Percentiles rank a stretch among this genome's conserved stretches.
Conservation (phyloP, 2,888 invertebrate species). For the Stomorhina lunata region DNA sequence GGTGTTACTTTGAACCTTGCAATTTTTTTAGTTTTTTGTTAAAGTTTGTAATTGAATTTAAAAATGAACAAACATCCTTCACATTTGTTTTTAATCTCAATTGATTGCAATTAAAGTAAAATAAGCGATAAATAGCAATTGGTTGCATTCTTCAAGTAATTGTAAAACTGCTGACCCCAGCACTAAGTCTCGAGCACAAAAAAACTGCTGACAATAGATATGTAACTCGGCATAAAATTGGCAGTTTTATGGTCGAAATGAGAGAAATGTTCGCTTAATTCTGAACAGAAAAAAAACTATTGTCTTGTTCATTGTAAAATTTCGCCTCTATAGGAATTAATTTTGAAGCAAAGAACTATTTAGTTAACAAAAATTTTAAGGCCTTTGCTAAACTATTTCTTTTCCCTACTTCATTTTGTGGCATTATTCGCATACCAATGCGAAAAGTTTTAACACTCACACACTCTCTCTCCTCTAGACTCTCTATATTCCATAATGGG, state of each 20-base stretch:
- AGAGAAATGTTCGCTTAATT: not conserved
- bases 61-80: too few relatives aligned
- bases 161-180: conserved; percentile 12
- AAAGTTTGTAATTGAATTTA: too few relatives aligned
- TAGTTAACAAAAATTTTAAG: conserved; percentile 9
- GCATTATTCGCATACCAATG: not conserved
- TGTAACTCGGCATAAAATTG: not conserved
- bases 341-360: conserved; percentile 27
- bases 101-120: not conserved
- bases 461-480: not conserved
- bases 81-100: not conserved
- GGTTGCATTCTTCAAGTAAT: not conserved
- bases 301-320: not conserved
- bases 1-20: too few relatives aligned
- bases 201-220: conserved; percentile 40
- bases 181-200: conserved; percentile 9
- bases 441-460: not conserved
- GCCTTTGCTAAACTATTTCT: not conserved
- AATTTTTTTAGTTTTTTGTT: too few relatives aligned
- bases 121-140: not conserved
- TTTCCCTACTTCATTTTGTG: not conserved
- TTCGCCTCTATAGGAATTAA: conserved; percentile 12
- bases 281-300: not conserved
- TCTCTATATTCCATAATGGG: not conserved
- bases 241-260: conserved; percentile 19